A percentile compares a stretch with the other conserved stretches of the same genome.
These are phyloP conservation scores for Oreamnos americanus DNA, from an alignment of 2,113 vertebrate genomes.

Conservation along the genomic window DNA sequence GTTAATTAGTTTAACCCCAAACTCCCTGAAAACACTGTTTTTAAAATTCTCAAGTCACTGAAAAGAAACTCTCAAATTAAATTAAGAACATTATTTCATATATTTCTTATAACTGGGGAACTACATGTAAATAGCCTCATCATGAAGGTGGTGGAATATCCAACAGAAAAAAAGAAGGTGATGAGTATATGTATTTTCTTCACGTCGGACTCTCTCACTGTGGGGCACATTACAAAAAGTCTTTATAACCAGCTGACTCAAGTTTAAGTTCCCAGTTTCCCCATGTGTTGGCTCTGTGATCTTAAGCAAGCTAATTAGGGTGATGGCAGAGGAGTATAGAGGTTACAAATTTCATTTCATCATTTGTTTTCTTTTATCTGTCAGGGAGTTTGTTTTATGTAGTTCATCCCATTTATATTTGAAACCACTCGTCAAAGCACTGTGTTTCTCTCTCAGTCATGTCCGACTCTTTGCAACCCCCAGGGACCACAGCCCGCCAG, in stretches of 20 bases:
- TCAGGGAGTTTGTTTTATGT: not conserved
- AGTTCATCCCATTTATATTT: not conserved
- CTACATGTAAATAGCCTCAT: not conserved
- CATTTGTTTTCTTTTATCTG: not conserved
- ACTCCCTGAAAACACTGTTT: not conserved
- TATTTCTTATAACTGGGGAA: not conserved
- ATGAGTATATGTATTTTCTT: not conserved
- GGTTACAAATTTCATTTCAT: not conserved
- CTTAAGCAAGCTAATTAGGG: not conserved
- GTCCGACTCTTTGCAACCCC: not conserved
- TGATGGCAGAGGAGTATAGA: not conserved
- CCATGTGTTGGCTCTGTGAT: not conserved
- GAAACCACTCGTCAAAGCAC: not conserved
- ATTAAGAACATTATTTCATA: not conserved
- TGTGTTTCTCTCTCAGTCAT: not conserved
- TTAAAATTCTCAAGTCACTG: not conserved
- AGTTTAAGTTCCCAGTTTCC: not conserved
- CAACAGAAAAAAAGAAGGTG: not conserved
- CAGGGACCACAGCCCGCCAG: not conserved
- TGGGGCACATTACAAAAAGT: not conserved
- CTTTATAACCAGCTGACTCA: not conserved
- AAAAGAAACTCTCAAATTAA: constrained; percentile 44
- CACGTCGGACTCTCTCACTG: not conserved
- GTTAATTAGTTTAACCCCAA: constrained; percentile 6
- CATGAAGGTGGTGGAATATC: not conserved